Conservation (phyloP, 1,140 invertebrate genomes). For the Colletes gigas region DNA sequence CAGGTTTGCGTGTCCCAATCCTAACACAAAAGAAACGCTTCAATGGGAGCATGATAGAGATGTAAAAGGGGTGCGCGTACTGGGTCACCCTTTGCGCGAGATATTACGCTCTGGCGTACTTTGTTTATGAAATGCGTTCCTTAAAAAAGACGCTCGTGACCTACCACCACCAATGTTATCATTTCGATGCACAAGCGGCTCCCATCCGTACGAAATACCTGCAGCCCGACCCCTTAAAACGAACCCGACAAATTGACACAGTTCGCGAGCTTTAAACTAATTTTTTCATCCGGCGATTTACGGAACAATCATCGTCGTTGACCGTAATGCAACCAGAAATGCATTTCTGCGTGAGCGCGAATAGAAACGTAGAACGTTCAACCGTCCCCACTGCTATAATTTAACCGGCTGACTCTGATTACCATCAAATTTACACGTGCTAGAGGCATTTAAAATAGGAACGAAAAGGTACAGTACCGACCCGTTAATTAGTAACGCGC, state of each 20-base stretch:
- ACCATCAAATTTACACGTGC: neutral
- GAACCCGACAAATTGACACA: conserved; percentile 20
- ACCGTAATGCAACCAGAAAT: neutral
- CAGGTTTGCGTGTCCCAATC: conserved; percentile 6
- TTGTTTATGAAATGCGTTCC: conserved; percentile 25
- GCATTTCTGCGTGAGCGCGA: neutral
- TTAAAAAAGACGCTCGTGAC: conserved; percentile 28
- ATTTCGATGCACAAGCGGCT: conserved; percentile 20
- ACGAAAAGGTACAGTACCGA: neutral
- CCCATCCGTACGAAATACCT: neutral
- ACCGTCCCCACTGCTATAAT: no score
- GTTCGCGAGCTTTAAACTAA: conserved; percentile 22
- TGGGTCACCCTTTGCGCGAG: conserved; percentile 39
- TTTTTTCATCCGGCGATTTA: neutral
- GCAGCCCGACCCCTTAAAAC: neutral
- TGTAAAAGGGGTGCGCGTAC: neutral
- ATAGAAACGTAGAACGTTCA: no score
- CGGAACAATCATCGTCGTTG: neutral
- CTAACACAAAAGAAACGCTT: conserved; percentile 17
- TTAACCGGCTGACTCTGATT: neutral
- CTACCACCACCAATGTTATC: conserved; percentile 24
- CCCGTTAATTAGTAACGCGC: neutral
- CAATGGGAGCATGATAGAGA: conserved; percentile 11
- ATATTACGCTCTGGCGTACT: conserved; percentile 8
- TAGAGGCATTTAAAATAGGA: neutral